Percentiles rank a stretch among this genome's conserved stretches.
phyloP scores from a whole-genome alignment of 2,797 vertebrate genomes.

The Chromis chromis region DNA sequence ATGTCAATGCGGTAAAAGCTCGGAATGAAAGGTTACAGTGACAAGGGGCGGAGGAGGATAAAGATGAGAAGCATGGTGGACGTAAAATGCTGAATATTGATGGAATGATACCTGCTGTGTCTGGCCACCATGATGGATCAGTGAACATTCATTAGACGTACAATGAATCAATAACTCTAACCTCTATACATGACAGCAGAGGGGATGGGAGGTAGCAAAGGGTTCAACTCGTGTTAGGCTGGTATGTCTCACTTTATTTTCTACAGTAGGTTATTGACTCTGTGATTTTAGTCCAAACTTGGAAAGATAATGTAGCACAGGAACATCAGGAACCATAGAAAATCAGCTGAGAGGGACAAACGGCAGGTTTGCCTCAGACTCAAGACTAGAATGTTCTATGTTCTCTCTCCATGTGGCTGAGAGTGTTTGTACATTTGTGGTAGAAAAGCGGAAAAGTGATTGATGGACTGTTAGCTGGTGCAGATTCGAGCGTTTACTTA shows the following conservation, averaged over 20 bases:
- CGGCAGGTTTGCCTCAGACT: too few species aligned
- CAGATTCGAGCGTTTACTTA: too few species aligned
- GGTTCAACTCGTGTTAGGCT: not conserved
- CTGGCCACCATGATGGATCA: conserved; percentile 29
- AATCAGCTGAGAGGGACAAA: too few species aligned
- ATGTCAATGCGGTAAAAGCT: conserved; percentile 14
- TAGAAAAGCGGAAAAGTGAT: too few species aligned
- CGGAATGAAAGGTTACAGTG: conserved; percentile 22
- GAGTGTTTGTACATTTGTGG: too few species aligned
- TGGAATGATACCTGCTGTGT: conserved; percentile 40
- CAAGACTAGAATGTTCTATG: too few species aligned
- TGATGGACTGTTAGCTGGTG: too few species aligned
- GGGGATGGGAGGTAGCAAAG: not conserved
- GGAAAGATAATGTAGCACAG: not conserved
- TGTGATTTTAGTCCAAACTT: not conserved
- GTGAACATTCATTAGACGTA: conserved; percentile 12
- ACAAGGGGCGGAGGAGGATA: not conserved
- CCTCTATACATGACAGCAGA: conserved; percentile 19
- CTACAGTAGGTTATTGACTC: too few species aligned
- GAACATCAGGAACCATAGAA: too few species aligned
- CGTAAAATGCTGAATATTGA: conserved; percentile 50
- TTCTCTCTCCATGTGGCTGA: too few species aligned
- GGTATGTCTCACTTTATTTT: not conserved
- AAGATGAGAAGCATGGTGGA: conserved; percentile 19
- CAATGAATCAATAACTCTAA: conserved; percentile 21